A percentile compares a stretch with the other conserved stretches of the same genome.
Conservation (phyloP, 2,888 invertebrate species). For the Eilema caniola region DNA sequence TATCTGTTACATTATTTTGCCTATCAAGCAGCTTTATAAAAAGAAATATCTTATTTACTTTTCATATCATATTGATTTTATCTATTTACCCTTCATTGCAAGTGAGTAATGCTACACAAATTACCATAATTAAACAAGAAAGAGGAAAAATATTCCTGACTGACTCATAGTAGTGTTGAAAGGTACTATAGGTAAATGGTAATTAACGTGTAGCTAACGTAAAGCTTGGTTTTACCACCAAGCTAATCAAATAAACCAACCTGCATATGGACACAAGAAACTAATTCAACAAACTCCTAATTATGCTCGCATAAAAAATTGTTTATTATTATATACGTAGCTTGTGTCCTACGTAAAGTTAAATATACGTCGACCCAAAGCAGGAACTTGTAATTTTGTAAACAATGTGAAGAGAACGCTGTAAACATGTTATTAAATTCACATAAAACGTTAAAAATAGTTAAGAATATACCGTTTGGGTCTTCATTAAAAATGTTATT, state of each 20-base stretch:
- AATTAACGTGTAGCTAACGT: too few relatives aligned
- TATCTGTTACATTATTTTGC: background rate
- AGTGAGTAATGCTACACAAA: background rate
- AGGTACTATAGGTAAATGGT: too few relatives aligned
- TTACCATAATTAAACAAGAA: background rate
- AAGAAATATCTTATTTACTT: background rate
- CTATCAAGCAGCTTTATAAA: background rate
- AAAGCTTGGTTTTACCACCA: background rate
- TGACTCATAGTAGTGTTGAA: too few relatives aligned
- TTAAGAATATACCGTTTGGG: background rate
- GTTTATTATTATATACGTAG: background rate
- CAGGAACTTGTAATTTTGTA: conserved; percentile 1
- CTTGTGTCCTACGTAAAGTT: background rate
- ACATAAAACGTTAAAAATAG: background rate
- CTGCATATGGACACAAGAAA: background rate
- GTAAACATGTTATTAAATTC: conserved; percentile 8
- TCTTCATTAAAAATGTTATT: background rate
- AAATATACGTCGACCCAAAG: background rate
- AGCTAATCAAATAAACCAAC: background rate
- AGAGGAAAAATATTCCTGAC: too few relatives aligned
- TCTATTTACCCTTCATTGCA: background rate
- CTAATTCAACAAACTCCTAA: background rate
- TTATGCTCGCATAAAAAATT: background rate
- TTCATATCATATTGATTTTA: background rate
- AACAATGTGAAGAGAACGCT: background rate